Conservation (phyloP, 2,797 vertebrate species). For the Coregonus sp. region DNA sequence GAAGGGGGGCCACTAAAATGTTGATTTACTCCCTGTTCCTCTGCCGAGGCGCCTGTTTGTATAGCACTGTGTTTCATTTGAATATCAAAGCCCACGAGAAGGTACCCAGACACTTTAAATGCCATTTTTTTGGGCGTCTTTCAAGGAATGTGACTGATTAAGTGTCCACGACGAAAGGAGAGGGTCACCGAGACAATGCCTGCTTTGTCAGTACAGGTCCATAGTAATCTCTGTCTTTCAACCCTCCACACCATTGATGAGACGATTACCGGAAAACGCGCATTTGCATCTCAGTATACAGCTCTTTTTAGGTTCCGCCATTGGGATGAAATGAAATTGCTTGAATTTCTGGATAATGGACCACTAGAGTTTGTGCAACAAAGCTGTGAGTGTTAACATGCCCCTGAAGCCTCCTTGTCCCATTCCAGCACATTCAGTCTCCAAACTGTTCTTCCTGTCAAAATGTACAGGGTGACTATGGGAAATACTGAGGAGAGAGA, state of each 20-base stretch:
- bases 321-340: conserved; percentile 40
- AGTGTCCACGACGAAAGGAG: conserved; percentile 65
- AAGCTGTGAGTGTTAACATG: conserved; percentile 26
- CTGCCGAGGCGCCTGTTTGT: conserved; percentile 64
- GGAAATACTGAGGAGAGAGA: not conserved
- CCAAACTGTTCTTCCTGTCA: not conserved
- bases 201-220: conserved; percentile 59
- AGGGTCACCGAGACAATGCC: conserved; percentile 65
- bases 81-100: conserved; percentile 76
- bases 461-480: not conserved
- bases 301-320: conserved; percentile 28
- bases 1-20: too few species aligned
- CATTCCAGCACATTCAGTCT: conserved; percentile 11
- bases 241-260: conserved; percentile 40
- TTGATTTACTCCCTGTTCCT: conserved; percentile 67
- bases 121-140: conserved; percentile 57
- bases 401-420: conserved; percentile 1
- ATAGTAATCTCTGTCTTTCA: conserved; percentile 58
- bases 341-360: conserved; percentile 40
- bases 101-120: conserved; percentile 74
- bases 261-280: conserved; percentile 39
- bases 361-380: conserved; percentile 17
- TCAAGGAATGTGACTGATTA: conserved; percentile 67
- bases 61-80: conserved; percentile 75
- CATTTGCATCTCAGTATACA: conserved; percentile 56